Percentiles rank a stretch among this genome's conserved stretches.
phyloP scores from a whole-genome alignment of 1,140 invertebrate species.

The Neoseiulus cucumeris region DNA sequence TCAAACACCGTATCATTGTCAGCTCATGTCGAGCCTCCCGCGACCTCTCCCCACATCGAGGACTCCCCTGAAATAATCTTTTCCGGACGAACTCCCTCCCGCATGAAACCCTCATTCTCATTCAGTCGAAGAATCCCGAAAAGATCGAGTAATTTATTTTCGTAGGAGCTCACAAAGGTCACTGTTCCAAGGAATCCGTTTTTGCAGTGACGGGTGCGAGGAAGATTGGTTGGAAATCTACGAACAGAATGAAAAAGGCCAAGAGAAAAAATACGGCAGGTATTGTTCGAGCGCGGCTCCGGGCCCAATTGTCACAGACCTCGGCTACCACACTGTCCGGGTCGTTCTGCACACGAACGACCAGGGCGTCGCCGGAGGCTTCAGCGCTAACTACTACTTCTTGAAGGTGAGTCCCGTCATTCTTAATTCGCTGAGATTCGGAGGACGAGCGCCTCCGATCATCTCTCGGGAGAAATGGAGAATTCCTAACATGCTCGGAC shows the following conservation, averaged over 20 bases:
- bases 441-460: no score
- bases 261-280: constrained; percentile 56
- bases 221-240: constrained; percentile 85
- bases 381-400: constrained; percentile 69
- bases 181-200: neutral
- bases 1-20: no score
- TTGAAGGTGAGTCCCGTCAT: constrained; percentile 42
- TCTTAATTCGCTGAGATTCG: constrained; percentile 16
- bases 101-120: no score
- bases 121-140: no score
- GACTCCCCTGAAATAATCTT: no score
- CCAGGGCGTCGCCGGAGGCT: constrained; percentile 63
- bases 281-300: constrained; percentile 46
- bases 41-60: no score
- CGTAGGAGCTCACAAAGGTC: no score
- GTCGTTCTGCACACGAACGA: constrained; percentile 61
- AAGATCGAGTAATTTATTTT: no score
- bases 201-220: constrained; percentile 37
- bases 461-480: no score
- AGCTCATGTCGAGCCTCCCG: no score
- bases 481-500: neutral
- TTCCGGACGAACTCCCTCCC: no score
- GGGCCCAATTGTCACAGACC: constrained; percentile 68
- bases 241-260: constrained; percentile 45
- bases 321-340: constrained; percentile 56